Evolutionary conservation across 2,113 vertebrate species (phyloP).

Genomic region (Typhlomys cinereus): DNA sequence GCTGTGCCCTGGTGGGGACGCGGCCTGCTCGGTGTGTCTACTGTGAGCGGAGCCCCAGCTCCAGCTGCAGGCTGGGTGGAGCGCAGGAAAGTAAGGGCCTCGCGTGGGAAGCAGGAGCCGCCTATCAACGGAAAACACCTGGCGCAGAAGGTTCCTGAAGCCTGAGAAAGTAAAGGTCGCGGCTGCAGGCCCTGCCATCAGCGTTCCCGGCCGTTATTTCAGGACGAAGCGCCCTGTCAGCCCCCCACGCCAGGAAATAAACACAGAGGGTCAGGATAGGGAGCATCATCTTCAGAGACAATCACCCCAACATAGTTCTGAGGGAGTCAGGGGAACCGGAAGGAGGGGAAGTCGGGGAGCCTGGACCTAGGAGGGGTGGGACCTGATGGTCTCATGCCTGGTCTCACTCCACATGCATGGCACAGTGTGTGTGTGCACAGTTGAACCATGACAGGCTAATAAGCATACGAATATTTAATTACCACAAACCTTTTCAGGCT

Average conservation of each 20-base stretch:
- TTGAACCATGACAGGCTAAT: constrained; percentile 38
- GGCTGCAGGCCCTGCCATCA: neutral
- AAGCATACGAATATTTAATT: constrained; percentile 58
- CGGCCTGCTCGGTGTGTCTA: neutral
- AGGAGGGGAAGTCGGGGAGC: neutral
- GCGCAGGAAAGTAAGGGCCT: neutral
- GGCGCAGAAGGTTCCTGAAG: neutral
- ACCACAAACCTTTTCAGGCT: constrained; percentile 5
- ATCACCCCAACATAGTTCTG: neutral
- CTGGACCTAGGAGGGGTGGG: neutral
- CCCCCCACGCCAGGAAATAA: neutral
- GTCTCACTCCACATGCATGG: neutral
- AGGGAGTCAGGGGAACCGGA: neutral
- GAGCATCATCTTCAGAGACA: neutral
- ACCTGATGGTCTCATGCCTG: neutral
- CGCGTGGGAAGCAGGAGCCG: neutral
- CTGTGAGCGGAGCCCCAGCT: neutral
- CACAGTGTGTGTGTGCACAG: neutral
- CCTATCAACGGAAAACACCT: constrained; percentile 51
- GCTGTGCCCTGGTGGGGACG: neutral
- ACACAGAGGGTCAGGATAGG: neutral
- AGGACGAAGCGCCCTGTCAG: neutral
- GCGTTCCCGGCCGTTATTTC: neutral
- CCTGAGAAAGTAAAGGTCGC: constrained; percentile 1
- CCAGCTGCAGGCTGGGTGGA: neutral